phyloP scores from a whole-genome alignment of 2,888 invertebrate species.

The Sinohyriopsis cumingii region DNA sequence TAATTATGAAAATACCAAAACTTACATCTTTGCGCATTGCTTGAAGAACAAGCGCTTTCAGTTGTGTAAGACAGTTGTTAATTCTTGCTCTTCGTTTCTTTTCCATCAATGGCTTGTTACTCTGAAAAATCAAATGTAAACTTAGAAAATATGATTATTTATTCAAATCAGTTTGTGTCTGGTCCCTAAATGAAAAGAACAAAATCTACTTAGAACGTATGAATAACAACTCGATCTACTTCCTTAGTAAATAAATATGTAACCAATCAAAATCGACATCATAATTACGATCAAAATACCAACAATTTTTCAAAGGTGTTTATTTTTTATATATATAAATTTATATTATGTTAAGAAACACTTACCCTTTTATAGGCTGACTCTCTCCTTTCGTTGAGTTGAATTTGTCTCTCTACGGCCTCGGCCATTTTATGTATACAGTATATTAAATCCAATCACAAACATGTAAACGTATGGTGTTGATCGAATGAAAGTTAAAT shows the following conservation, averaged over 20 bases:
- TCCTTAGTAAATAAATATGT: too few relatives aligned
- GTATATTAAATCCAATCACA: conserved; percentile 1
- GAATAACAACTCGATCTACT: too few relatives aligned
- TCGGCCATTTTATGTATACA: conserved; percentile 26
- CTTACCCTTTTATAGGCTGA: conserved; percentile 40
- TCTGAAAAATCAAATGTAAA: conserved; percentile 46
- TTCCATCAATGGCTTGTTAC: conserved; percentile 70
- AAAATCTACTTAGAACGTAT: background rate
- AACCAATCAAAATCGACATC: too few relatives aligned
- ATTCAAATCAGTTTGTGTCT: too few relatives aligned
- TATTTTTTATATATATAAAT: background rate
- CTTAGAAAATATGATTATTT: too few relatives aligned
- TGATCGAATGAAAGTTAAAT: conserved; percentile 5
- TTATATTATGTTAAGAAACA: conserved; percentile 1
- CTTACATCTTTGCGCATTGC: conserved; percentile 70
- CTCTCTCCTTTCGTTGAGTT: conserved; percentile 34
- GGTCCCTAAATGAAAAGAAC: background rate
- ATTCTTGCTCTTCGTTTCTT: conserved; percentile 66
- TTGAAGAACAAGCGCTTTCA: conserved; percentile 66
- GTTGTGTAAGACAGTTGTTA: conserved; percentile 65
- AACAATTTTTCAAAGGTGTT: background rate
- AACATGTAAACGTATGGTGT: background rate
- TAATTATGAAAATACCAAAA: conserved; percentile 9
- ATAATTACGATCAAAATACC: too few relatives aligned
- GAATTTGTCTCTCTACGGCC: conserved; percentile 24